Conservation (phyloP, 2,797 vertebrate genomes). For the Eulemur coronatus region DNA sequence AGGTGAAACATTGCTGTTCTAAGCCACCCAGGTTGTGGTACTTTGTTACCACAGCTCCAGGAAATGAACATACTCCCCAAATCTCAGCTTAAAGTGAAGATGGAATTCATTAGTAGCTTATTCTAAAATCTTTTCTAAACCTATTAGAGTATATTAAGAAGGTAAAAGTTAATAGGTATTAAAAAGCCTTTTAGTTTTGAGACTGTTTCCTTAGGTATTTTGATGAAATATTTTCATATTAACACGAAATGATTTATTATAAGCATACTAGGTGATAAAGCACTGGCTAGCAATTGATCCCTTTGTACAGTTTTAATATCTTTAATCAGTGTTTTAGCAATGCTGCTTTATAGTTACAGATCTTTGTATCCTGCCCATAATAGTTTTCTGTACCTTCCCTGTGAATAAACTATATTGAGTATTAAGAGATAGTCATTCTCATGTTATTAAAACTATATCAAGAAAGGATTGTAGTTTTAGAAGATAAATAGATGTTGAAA, state of each 20-base stretch:
- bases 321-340: neutral
- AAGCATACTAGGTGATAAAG: neutral
- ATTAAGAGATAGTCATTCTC: neutral
- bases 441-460: neutral
- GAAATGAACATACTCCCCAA: neutral
- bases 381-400: neutral
- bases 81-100: neutral
- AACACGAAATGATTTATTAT: neutral
- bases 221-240: slow-evolving; percentile 2
- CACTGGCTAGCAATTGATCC: neutral
- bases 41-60: neutral
- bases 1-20: neutral
- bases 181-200: slow-evolving; percentile 16
- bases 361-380: neutral
- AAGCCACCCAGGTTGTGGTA: neutral
- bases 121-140: neutral
- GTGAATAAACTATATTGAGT: neutral
- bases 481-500: neutral
- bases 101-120: neutral
- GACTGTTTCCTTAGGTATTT: neutral
- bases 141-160: neutral
- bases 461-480: neutral
- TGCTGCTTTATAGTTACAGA: neutral
- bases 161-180: neutral
- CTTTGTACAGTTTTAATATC: neutral